Base-by-base conservation (phyloP, 2,888 invertebrate genomes). In the Opisthograptis luteolata region DNA sequence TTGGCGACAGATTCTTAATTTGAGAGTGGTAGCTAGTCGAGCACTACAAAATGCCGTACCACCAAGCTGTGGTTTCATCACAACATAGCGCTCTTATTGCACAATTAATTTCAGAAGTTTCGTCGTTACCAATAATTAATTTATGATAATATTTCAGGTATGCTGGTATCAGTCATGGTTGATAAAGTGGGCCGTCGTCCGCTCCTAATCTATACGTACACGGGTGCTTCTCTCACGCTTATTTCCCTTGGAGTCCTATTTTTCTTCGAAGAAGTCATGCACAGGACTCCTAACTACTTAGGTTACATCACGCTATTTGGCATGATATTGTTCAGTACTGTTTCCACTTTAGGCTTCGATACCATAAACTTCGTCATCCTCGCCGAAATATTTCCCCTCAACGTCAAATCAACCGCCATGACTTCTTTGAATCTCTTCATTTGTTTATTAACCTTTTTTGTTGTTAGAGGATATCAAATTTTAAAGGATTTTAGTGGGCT, bases 331-430 rank as follows among this genome's bases (percentile, higher is more conserved):
- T 69, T 76, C 0, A 77, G 66, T 12, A 64, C 81, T 0, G 62
- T 81, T 1, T 76, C 81, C 0, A 78, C 75, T 4, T 36, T 86
- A 24, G 93, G 93, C 0, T 81, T 88, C 30, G 87, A 87, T 47
- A 90, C 92, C 0, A 60, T 92, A 20, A 75, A 86, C 0, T 84
- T 84, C 27, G 79, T 89, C 45, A 83, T 92, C 54, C 80, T 91
- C 15, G 91, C 91, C 0, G 93, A 93, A 70, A 75, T 92, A 14
- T 93, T 92, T 52, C 91, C 93, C 0, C 76, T 92, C 0, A 92
- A 92, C 55, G 87, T 92, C 0, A 92, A 92, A 64, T 88, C 91
- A 0, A 68, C 85, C 0, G 92, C 92, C 0, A 87, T 92, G 53
- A 91, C 91, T 0, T 58, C 82, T 0, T 73, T 87, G 0, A 91